Conservation (phyloP, 2,888 invertebrate genomes). For the Sympetrum striolatum region DNA sequence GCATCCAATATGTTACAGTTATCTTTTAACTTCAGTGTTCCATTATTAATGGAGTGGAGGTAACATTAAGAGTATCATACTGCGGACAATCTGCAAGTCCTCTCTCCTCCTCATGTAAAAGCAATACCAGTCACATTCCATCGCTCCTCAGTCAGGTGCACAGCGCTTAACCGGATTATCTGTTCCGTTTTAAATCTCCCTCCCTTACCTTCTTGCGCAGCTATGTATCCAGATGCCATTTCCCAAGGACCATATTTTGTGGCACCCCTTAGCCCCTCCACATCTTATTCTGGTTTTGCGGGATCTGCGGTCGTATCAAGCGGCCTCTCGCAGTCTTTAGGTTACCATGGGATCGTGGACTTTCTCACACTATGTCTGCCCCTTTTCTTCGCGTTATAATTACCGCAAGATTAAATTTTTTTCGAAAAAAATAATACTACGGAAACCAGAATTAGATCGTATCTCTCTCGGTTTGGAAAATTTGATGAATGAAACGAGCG, state of each 20-base stretch:
- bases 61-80: too few species aligned
- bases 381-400: background rate
- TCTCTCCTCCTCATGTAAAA: too few species aligned
- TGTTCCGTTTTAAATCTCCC: background rate
- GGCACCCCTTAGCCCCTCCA: background rate
- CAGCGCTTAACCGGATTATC: background rate
- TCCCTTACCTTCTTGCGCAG: background rate
- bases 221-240: background rate
- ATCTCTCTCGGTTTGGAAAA: background rate
- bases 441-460: background rate
- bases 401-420: background rate
- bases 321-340: conserved; percentile 29
- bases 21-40: too few species aligned
- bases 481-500: background rate
- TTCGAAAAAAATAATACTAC: background rate
- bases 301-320: conserved; percentile 15
- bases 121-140: too few species aligned
- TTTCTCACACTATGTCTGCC: conserved; percentile 26
- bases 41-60: too few species aligned
- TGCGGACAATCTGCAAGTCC: too few species aligned
- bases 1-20: too few species aligned
- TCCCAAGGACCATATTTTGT: conserved; percentile 28
- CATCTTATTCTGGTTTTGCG: conserved; percentile 22
- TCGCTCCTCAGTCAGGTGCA: background rate
- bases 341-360: conserved; percentile 38